A percentile compares a stretch with the other conserved stretches of the same genome.
These are phyloP conservation scores for Burhinus oedicnemus DNA, from an alignment of 2,113 vertebrate genomes.

Conservation along the genomic window DNA sequence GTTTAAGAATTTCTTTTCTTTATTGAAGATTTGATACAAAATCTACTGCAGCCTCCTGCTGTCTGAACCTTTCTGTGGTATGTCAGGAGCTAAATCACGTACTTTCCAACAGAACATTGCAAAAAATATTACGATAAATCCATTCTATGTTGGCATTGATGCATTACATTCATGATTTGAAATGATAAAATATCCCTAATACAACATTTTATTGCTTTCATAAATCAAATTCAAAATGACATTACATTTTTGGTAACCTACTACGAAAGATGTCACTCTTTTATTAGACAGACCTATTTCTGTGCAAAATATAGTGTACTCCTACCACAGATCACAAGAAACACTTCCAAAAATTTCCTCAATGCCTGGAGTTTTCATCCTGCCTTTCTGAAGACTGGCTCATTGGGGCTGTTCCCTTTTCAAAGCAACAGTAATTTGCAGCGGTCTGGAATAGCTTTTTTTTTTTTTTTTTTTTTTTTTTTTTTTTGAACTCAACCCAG, in stretches of 20 bases:
- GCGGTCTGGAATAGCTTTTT: neutral
- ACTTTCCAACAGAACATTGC: neutral
- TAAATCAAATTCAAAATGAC: slow-evolving; percentile 23
- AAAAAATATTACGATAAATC: neutral
- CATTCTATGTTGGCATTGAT: neutral
- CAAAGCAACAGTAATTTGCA: neutral
- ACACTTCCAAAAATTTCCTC: neutral
- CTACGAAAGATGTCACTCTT: neutral
- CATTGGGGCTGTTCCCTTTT: neutral
- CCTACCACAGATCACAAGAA: neutral
- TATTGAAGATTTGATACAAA: neutral
- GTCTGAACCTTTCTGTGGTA: neutral
- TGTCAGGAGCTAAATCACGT: neutral
- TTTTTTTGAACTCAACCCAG: neutral
- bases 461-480: neutral
- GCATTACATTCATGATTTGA: neutral
- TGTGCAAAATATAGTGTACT: neutral
- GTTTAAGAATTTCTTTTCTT: neutral
- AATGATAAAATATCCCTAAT: slow-evolving; percentile 13
- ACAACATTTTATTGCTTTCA: slow-evolving; percentile 17
- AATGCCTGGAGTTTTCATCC: neutral
- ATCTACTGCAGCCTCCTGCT: neutral
- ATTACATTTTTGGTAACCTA: neutral
- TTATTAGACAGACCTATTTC: neutral
- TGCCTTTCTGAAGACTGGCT: neutral